A percentile compares a stretch with the other conserved stretches of the same genome.
Evolutionary conservation across 1,140 invertebrate species (phyloP).

Genomic region (Hestina assimilis): DNA sequence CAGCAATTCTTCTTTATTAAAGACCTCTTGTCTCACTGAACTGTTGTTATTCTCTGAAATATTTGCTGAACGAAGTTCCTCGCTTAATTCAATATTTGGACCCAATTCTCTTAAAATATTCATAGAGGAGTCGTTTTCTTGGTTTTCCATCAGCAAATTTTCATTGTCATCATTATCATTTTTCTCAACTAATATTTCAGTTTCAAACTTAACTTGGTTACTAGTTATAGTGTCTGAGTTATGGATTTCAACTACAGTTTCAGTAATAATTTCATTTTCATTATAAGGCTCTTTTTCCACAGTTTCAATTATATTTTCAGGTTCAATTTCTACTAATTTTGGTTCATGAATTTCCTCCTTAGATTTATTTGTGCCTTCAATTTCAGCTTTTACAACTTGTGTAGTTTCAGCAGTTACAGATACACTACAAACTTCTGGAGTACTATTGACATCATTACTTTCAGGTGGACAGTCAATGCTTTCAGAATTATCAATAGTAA

Average conservation of each 20-base stretch:
- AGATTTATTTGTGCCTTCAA: background rate
- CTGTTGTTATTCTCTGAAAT: constrained; percentile 61
- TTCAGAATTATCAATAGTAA: constrained; percentile 5
- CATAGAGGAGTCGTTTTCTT: constrained; percentile 37
- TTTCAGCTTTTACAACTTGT: background rate
- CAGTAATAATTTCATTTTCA: constrained; percentile 28
- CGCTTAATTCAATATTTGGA: constrained; percentile 65
- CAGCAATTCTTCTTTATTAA: constrained; percentile 69
- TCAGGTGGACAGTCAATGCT: constrained; percentile 1
- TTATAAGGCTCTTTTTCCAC: constrained; percentile 18
- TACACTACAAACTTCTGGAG: background rate
- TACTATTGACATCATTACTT: background rate
- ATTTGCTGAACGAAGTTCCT: constrained; percentile 55
- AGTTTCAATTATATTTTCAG: constrained; percentile 12
- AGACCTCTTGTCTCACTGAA: constrained; percentile 53
- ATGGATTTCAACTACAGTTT: constrained; percentile 31
- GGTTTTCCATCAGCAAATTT: constrained; percentile 32
- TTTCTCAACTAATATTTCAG: constrained; percentile 62
- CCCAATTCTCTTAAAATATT: constrained; percentile 60
- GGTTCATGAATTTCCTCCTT: background rate
- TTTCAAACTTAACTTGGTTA: constrained; percentile 56
- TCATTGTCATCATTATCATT: constrained; percentile 49
- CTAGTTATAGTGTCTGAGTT: constrained; percentile 27
- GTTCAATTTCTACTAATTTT: too few species aligned
- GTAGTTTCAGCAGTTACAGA: background rate